Base-by-base conservation (phyloP, 2,113 vertebrate genomes). In the Scomber japonicus region DNA sequence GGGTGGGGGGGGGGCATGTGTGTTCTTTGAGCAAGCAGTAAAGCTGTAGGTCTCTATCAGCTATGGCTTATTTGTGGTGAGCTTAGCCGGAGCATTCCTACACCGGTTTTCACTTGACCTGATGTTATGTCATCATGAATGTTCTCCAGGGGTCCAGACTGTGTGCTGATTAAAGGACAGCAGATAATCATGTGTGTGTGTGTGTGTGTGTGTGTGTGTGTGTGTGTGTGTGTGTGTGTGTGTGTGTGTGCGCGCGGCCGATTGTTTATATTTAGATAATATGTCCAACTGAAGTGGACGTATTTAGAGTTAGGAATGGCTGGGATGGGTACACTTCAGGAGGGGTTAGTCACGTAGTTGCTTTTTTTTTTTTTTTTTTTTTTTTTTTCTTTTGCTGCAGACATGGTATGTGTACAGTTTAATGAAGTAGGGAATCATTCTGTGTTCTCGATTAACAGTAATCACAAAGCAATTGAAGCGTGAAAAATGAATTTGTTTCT, bases 401-500 rank as follows among this genome's bases (percentile, higher is more conserved):
- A 83, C 84, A 80, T 78, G 80, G 56, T 90, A 81, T 92, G 89
- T 90, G 89, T 93, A 81, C 79, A 62, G 84, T 80, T 80, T 93
- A 93, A 93, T 93, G 92, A 90, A 91, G 91, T 85, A 91, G 85
- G 78, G 91, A 89, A 86, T 92, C 85, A 82, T 78, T 93, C 87
- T 90, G 90, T 92, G 88, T 92, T 91, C 90, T 92, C 84, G 78
- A 94, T 93, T 94, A 94, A 92, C 90, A 91, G 89, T 92, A 92
- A 93, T 94, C 90, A 92, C 88, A 88, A 92, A 90, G 84, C 84
- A 84, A 64, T 80, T 83, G 82, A 84, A 85, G 87, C 88, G 54
- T 93, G 91, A 92, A 88, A 91, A 92, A 93, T 90, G 85, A 91
- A 93, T 93, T 91, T 91, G 91, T 93, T 93, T 92, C 87, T 93